Base-by-base conservation (phyloP, 2,888 invertebrate species). In the Amphipyra tragopoginis region DNA sequence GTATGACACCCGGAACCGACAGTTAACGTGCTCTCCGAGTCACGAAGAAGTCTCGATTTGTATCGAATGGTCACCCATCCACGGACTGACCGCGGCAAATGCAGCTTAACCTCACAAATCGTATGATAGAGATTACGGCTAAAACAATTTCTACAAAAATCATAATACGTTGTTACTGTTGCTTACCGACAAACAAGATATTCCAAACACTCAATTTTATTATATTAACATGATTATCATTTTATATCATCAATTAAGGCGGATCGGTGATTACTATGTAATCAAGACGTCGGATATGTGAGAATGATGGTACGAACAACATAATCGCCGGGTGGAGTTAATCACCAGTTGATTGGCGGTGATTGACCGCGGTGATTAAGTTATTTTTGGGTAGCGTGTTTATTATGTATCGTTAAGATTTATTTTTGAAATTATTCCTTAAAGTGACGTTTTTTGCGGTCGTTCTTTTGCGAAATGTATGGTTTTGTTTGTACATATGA, bases 211-310 rank as follows among this genome's bases (percentile, higher is more conserved):
- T 49, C 26, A 55, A 52, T 56, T 57, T 63, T 51, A 63, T 58
- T 60, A 62, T 34, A 70, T 71, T 71, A 62, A 65, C 39, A 52
- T 54, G 44, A 71, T 75, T 59, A 73, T 66, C 38, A 45, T 79
- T 75, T 77, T 73, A 77, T 64, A 78, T 56, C 63, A 57, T 65
- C 80, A 82, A 84, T 84, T 79, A 82, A 62, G 62, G 44, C 49
- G 66, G 74, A 70, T 72, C 59, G 68, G 57, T 65, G 56, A 66
- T 69, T 58, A 58, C 69, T 58, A 58, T 61, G 70, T 69, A 81
- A 84, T 82, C 79, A 78, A 71, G 49, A 38, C 52, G 66, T 64
- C 69, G 53, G 49, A 39, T 65, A 76, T 61, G 73, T 81, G 83
- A 80, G 80, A 82, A 80, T 75, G 59, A 70, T 66, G 71, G 59